Conservation (phyloP, 64 coral and sea anemone species). For the Pocillopora damicornis region DNA sequence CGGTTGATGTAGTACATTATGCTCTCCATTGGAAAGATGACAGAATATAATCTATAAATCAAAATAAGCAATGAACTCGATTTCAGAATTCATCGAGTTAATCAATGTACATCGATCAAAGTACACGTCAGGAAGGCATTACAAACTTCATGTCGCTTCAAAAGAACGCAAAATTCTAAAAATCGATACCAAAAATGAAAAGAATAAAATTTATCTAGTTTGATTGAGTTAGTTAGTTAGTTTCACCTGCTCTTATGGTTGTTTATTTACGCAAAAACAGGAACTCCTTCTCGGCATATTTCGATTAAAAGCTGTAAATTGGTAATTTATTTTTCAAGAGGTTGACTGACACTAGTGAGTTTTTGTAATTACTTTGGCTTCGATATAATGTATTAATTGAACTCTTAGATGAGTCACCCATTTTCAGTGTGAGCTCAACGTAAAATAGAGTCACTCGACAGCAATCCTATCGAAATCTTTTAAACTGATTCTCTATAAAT, state of each 20-base stretch:
- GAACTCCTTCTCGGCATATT: constrained; percentile 18
- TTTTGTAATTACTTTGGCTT: constrained; percentile 18
- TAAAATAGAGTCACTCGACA: neutral
- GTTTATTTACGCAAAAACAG: constrained; percentile 36
- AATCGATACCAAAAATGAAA: neutral
- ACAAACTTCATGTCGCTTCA: neutral
- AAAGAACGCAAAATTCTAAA: neutral
- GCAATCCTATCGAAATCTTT: neutral
- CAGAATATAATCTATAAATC: constrained; percentile 1
- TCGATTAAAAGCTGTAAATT: constrained; percentile 53
- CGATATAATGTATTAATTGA: constrained; percentile 30
- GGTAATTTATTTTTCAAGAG: constrained; percentile 30
- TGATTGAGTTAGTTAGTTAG: neutral
- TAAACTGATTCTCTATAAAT: neutral
- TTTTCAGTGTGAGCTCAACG: neutral
- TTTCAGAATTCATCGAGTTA: constrained; percentile 9
- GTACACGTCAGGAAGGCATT: neutral
- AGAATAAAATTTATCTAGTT: neutral
- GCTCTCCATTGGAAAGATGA: neutral
- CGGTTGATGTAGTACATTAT: neutral
- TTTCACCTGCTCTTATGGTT: constrained; percentile 13
- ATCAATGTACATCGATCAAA: neutral
- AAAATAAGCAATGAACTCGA: constrained; percentile 18
- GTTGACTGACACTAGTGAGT: neutral
- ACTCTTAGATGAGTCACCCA: constrained; percentile 10